phyloP scores from a whole-genome alignment of 2,113 vertebrate species.

The Edolisoma coerulescens region DNA sequence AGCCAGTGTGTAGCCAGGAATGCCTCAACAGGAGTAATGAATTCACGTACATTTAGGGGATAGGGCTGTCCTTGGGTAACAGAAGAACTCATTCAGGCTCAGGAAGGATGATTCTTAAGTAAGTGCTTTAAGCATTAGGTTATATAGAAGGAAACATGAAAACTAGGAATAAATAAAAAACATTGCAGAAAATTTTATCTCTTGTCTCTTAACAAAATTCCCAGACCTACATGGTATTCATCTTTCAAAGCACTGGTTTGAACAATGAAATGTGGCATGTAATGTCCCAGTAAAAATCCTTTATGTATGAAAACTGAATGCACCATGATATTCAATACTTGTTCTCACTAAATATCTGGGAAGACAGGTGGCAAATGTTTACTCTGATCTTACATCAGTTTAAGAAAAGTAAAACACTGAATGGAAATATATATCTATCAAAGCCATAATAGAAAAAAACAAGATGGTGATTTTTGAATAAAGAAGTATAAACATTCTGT shows the following conservation, averaged over 20 bases:
- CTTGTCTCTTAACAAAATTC: constrained; percentile 9
- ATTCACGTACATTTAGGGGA: neutral
- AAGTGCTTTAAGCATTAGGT: neutral
- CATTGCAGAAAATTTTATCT: neutral
- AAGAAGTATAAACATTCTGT: neutral
- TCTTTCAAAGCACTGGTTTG: constrained; percentile 10
- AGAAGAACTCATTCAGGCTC: neutral
- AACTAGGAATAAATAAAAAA: constrained; percentile 17
- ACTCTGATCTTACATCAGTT: constrained; percentile 5
- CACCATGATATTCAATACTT: neutral
- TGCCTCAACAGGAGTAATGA: neutral
- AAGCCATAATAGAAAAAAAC: neutral
- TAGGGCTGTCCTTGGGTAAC: neutral
- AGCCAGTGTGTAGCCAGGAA: neutral
- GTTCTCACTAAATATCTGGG: neutral
- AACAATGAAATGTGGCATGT: constrained; percentile 28
- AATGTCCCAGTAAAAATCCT: constrained; percentile 25
- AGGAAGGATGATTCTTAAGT: neutral
- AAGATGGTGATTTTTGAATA: neutral
- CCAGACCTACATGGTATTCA: neutral
- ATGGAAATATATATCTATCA: neutral
- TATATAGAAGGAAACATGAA: neutral
- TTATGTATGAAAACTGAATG: constrained; percentile 2
- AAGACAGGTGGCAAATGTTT: constrained; percentile 40
- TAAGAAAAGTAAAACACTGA: neutral